phyloP scores from a whole-genome alignment of 2,797 vertebrate genomes.

The Microhierax caerulescens region DNA sequence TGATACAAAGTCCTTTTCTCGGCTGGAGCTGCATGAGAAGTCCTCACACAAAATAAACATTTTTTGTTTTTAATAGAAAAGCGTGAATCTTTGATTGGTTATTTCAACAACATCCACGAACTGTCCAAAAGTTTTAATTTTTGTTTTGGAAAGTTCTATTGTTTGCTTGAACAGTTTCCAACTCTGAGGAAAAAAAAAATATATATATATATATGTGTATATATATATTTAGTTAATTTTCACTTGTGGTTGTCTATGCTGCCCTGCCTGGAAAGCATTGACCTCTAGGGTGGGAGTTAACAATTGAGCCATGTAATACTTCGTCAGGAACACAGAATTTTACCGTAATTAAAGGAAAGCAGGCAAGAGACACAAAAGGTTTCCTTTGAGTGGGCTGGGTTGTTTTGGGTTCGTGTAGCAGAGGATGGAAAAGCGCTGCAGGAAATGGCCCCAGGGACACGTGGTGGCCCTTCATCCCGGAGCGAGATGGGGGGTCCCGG shows the following conservation, averaged over 20 bases:
- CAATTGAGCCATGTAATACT: not conserved
- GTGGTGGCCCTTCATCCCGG: not conserved
- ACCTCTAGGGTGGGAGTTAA: not conserved
- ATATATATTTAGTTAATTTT: not conserved
- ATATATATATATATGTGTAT: not conserved
- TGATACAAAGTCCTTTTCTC: conserved; percentile 72
- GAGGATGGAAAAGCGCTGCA: not conserved
- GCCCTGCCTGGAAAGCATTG: not conserved
- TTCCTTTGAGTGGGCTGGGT: not conserved
- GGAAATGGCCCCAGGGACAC: not conserved
- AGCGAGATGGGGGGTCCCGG: not conserved
- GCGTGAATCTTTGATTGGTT: conserved; percentile 45
- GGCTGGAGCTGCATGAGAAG: conserved; percentile 62
- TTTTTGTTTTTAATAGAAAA: conserved; percentile 51
- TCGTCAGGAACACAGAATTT: not conserved
- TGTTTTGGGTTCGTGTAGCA: not conserved
- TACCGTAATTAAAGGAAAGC: not conserved
- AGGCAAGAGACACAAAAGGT: not conserved
- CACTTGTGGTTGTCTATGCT: not conserved
- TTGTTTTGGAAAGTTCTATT: not conserved
- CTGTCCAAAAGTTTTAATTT: not conserved
- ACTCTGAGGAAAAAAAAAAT: not conserved
- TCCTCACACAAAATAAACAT: conserved; percentile 70
- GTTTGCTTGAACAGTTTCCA: conserved; percentile 22
- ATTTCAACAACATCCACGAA: not conserved